Evolutionary conservation across 2,888 invertebrate species (phyloP).

Genomic region (Drosophila recens): DNA sequence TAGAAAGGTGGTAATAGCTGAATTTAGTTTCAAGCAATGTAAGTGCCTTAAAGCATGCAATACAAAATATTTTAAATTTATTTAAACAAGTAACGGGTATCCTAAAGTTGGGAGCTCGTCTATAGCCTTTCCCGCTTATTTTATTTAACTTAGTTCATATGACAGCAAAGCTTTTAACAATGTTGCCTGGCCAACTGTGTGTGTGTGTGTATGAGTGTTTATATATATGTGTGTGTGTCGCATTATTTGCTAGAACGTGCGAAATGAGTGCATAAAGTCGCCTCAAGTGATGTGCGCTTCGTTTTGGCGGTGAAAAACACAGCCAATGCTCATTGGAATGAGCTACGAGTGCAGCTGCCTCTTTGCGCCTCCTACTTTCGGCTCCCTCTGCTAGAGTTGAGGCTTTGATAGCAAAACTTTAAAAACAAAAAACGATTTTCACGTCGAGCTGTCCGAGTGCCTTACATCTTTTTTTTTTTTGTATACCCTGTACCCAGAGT

Average conservation of each 20-base stretch:
- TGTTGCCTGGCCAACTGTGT: not conserved
- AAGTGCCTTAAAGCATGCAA: too few relatives aligned
- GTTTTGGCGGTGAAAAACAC: constrained; percentile 43
- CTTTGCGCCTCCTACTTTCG: not conserved
- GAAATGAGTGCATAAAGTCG: constrained; percentile 76
- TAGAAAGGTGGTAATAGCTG: too few relatives aligned
- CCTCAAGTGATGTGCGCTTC: constrained; percentile 54
- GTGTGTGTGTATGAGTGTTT: constrained; percentile 1
- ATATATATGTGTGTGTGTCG: not conserved
- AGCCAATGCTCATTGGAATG: constrained; percentile 10
- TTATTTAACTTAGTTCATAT: constrained; percentile 16
- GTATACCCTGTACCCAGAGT: not conserved
- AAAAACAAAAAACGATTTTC: constrained; percentile 73
- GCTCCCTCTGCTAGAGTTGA: constrained; percentile 1
- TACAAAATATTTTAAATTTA: too few relatives aligned
- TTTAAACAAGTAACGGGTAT: too few relatives aligned
- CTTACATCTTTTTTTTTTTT: constrained; percentile 7
- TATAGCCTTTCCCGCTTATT: not conserved
- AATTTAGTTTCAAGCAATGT: too few relatives aligned
- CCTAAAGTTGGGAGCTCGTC: too few relatives aligned
- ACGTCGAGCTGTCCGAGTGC: constrained; percentile 29
- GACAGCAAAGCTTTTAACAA: constrained; percentile 24
- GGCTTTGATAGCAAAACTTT: constrained; percentile 53
- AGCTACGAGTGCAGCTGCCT: not conserved
- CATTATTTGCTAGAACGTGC: constrained; percentile 62